Percentiles rank a stretch among this genome's conserved stretches.
Evolutionary conservation across 2,888 invertebrate species (phyloP).

Genomic region (Acrobasis repandana): DNA sequence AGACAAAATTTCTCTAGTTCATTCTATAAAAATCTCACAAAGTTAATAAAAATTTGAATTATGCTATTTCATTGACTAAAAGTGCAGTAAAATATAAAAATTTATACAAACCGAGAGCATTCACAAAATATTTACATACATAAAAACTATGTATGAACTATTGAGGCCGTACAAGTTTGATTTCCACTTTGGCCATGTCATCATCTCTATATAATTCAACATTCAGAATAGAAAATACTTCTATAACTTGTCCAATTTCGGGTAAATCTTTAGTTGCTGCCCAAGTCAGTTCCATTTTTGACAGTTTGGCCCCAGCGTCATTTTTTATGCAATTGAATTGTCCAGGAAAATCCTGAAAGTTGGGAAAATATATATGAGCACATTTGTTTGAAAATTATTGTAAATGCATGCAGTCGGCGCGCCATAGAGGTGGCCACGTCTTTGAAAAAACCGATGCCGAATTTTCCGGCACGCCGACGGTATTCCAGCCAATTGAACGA

Average conservation of each 20-base stretch:
- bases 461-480: no score
- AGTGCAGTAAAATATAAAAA: background rate
- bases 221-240: slow-evolving; percentile 68
- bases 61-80: slow-evolving; percentile 13
- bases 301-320: slow-evolving; percentile 59
- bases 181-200: slow-evolving; percentile 70
- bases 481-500: no score
- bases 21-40: background rate
- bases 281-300: slow-evolving; percentile 73
- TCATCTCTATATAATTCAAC: slow-evolving; percentile 68
- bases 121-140: slow-evolving; percentile 2
- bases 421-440: no score
- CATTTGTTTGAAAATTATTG: no score
- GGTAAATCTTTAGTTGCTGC: slow-evolving; percentile 46
- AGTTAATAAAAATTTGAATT: background rate
- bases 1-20: background rate
- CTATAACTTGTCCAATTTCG: slow-evolving; percentile 58
- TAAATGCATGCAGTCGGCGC: no score
- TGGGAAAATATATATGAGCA: no score
- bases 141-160: slow-evolving; percentile 16
- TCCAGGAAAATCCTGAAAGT: slow-evolving; percentile 62
- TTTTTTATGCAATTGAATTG: slow-evolving; percentile 64
- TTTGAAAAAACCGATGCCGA: no score
- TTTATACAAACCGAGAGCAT: slow-evolving; percentile 12
- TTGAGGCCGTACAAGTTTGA: slow-evolving; percentile 64